Conservation (phyloP, 2,113 vertebrate species). For the Passer domesticus region DNA sequence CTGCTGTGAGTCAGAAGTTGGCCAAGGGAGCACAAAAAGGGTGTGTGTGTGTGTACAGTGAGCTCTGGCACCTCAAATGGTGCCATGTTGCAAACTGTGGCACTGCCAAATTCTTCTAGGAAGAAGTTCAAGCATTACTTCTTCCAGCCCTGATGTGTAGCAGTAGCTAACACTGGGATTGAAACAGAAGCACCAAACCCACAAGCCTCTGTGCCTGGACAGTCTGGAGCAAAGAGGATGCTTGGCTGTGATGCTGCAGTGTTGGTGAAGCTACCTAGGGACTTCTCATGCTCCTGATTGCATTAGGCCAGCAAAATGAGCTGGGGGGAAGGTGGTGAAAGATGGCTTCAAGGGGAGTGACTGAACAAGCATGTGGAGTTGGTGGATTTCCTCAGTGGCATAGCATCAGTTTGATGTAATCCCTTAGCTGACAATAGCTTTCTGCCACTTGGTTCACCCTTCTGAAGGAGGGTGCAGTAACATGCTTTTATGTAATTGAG, state of each 20-base stretch:
- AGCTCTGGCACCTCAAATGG: background rate
- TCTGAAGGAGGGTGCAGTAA: conserved; percentile 9
- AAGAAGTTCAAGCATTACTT: background rate
- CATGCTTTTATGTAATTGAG: conserved; percentile 16
- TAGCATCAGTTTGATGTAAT: background rate
- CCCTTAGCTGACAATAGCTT: conserved; percentile 1
- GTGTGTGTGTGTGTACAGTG: background rate
- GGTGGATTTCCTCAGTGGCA: background rate
- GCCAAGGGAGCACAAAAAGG: background rate
- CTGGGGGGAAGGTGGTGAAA: background rate
- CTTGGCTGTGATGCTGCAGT: background rate
- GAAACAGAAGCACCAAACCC: background rate
- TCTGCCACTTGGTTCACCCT: background rate
- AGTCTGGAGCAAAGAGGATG: background rate
- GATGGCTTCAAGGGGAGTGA: background rate
- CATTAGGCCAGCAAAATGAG: background rate
- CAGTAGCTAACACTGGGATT: background rate
- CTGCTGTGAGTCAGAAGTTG: background rate
- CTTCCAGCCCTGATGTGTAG: background rate
- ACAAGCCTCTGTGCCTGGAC: background rate
- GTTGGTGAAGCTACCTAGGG: background rate
- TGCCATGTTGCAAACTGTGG: background rate
- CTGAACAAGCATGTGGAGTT: background rate
- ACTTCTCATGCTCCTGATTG: background rate
- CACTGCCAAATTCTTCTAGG: background rate